A percentile compares a stretch with the other conserved stretches of the same genome.
These are phyloP conservation scores for Meghimatium bilineatum DNA, from an alignment of 2,888 invertebrate species.

Conservation along the genomic window DNA sequence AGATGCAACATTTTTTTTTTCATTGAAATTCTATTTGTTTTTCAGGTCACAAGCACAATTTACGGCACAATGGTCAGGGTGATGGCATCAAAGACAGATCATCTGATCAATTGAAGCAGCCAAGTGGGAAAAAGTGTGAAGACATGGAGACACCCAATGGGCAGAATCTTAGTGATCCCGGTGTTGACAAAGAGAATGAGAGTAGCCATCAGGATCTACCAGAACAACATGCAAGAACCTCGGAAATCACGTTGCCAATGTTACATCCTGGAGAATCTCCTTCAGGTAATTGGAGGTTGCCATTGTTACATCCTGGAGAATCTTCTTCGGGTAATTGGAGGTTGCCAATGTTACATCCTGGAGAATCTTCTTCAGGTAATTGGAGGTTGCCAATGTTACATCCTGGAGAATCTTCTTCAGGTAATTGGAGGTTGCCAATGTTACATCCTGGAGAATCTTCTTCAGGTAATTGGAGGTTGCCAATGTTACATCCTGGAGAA, in stretches of 20 bases:
- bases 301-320: no score
- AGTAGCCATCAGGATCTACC: neutral
- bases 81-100: constrained; percentile 24
- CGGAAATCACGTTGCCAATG: neutral
- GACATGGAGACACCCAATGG: constrained; percentile 23
- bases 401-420: neutral
- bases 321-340: no score
- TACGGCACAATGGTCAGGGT: constrained; percentile 27
- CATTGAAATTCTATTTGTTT: neutral
- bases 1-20: neutral
- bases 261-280: constrained; percentile 1
- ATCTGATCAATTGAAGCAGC: constrained; percentile 6
- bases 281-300: constrained; percentile 17
- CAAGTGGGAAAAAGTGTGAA: constrained; percentile 30
- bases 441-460: no score
- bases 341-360: no score
- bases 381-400: neutral
- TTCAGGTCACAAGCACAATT: constrained; percentile 32
- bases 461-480: no score
- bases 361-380: neutral
- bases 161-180: constrained; percentile 42
- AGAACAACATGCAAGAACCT: neutral
- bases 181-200: constrained; percentile 14
- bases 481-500: no score
- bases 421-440: no score